A percentile compares a stretch with the other conserved stretches of the same genome.
These are phyloP conservation scores for Panagrolaimus sp. DNA, from an alignment of 1,140 invertebrate species.

Conservation along the genomic window DNA sequence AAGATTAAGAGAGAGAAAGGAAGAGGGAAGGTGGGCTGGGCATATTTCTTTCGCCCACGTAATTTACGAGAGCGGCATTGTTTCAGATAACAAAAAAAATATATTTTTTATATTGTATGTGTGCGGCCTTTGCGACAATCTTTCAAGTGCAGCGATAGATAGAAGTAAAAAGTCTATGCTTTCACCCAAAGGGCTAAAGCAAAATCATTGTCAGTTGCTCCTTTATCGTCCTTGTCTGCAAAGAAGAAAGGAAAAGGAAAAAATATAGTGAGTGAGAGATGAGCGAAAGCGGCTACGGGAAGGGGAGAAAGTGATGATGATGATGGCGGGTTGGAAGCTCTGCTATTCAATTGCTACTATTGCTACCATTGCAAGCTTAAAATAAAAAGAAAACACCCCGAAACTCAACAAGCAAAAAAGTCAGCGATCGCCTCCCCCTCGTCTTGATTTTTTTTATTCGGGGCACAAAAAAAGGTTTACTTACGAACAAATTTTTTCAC, in stretches of 20 bases:
- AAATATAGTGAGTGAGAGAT: no score
- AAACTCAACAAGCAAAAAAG: no score
- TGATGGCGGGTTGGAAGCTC: not conserved
- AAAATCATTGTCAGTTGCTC: conserved; percentile 8
- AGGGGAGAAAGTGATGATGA: not conserved
- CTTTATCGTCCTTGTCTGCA: not conserved
- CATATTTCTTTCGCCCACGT: not conserved
- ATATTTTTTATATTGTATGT: conserved; percentile 11
- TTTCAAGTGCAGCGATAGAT: conserved; percentile 13
- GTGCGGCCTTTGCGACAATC: conserved; percentile 8
- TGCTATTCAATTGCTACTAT: no score
- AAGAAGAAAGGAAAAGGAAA: not conserved
- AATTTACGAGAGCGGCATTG: conserved; percentile 13
- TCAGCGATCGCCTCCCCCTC: no score
- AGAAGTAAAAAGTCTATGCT: not conserved
- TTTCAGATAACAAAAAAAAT: not conserved
- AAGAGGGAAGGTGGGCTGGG: not conserved
- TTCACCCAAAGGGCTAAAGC: not conserved
- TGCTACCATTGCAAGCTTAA: no score
- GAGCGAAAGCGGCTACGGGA: not conserved
- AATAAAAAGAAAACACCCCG: no score
- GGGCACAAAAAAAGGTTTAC: no score
- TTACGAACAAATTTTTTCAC: no score
- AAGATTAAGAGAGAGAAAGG: no score
- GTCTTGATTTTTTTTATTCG: no score